Percentiles rank a stretch among this genome's conserved stretches.
Evolutionary conservation across 2,797 vertebrate species (phyloP).

Genomic region (Urophycis tenuis): DNA sequence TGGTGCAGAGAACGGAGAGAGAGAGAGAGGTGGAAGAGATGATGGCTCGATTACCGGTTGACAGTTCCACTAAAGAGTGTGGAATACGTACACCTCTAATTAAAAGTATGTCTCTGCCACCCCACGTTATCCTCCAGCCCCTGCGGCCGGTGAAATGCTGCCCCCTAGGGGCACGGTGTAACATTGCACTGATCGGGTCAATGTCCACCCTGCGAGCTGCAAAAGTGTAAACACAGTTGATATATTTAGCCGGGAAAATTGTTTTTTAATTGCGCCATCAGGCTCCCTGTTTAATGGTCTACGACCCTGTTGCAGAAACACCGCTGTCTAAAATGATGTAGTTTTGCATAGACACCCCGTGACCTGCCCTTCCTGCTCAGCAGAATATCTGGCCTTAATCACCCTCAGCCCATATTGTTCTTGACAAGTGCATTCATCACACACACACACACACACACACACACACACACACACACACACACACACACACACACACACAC

Average conservation of each 20-base stretch:
- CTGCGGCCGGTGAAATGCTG: neutral
- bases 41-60: neutral
- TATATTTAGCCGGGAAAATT: neutral
- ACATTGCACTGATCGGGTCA: neutral
- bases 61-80: neutral
- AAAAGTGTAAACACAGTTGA: neutral
- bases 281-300: neutral
- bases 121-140: neutral
- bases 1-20: conserved; percentile 32
- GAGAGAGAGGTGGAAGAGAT: neutral
- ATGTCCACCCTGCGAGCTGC: neutral
- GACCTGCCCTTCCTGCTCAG: no score
- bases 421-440: no score
- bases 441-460: no score
- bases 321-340: no score
- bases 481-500: no score
- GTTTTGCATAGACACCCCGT: no score
- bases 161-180: neutral
- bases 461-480: no score
- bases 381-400: no score
- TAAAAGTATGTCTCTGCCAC: neutral
- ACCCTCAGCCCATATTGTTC: neutral
- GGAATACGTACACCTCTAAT: neutral
- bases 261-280: no score
- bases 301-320: neutral